These are phyloP conservation scores for Ibidorhyncha struthersii DNA, from an alignment of 2,113 vertebrate genomes.

Conservation along the genomic window DNA sequence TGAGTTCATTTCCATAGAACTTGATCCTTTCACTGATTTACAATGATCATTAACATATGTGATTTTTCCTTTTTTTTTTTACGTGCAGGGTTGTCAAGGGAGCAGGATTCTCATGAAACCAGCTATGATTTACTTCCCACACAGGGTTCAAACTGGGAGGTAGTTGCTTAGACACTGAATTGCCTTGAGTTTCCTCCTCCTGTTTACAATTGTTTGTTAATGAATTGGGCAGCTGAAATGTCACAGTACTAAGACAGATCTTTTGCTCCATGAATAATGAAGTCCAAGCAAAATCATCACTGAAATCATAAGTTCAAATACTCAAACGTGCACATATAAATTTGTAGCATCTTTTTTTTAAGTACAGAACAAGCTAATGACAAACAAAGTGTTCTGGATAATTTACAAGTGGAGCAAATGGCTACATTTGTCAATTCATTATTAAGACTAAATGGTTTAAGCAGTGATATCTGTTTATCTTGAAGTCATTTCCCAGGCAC, in stretches of 20 bases:
- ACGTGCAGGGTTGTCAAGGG: neutral
- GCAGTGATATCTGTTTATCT: neutral
- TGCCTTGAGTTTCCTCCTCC: neutral
- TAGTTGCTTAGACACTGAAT: neutral
- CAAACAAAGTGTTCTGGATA: neutral
- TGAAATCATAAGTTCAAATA: neutral
- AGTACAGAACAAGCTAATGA: neutral
- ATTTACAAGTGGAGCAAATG: neutral
- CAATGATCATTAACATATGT: neutral
- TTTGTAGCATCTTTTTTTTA: neutral
- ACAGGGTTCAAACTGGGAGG: neutral
- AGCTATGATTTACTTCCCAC: neutral
- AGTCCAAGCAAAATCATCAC: neutral
- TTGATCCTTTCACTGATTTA: neutral
- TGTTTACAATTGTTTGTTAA: neutral
- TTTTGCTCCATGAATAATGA: neutral
- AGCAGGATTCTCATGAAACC: neutral
- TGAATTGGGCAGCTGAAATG: neutral
- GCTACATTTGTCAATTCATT: neutral
- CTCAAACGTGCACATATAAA: neutral
- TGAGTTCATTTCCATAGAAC: neutral
- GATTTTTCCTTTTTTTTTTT: neutral
- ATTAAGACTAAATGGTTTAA: neutral
- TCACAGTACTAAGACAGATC: neutral
- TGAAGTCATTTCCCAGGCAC: neutral